A percentile compares a stretch with the other conserved stretches of the same genome.
Evolutionary conservation across 2,113 vertebrate genomes (phyloP).

Genomic region (Salvelinus alpinus): DNA sequence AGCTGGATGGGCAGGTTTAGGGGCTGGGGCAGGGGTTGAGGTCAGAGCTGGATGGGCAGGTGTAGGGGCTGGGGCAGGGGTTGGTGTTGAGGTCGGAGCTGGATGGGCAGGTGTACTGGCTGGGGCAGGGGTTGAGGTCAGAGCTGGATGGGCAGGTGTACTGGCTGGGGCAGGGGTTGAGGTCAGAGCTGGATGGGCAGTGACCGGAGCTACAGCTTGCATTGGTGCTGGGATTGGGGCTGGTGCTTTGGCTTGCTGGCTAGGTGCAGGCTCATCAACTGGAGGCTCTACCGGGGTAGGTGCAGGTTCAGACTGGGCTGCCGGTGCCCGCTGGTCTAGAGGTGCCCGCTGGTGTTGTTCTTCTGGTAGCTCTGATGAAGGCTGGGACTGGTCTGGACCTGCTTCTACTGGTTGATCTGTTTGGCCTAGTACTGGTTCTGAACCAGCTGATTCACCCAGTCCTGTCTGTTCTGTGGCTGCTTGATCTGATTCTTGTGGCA

Average conservation of each 20-base stretch:
- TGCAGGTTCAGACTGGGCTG: background rate
- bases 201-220: background rate
- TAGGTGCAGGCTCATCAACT: background rate
- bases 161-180: background rate
- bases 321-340: background rate
- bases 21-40: background rate
- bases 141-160: background rate
- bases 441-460: too few relatives aligned
- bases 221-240: background rate
- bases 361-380: too few relatives aligned
- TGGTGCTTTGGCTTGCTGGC: background rate
- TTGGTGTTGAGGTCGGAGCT: background rate
- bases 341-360: too few relatives aligned
- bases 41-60: conserved; percentile 5
- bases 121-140: background rate
- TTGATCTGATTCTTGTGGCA: too few relatives aligned
- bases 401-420: too few relatives aligned
- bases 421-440: too few relatives aligned
- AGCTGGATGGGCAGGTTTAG: too few relatives aligned
- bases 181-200: background rate
- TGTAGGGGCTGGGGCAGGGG: background rate
- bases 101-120: background rate
- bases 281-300: too few relatives aligned
- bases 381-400: too few relatives aligned
- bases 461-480: too few relatives aligned